Percentiles rank a stretch among this genome's conserved stretches.
Conservation (phyloP, 2,888 invertebrate species). For the Encarsia formosa region DNA sequence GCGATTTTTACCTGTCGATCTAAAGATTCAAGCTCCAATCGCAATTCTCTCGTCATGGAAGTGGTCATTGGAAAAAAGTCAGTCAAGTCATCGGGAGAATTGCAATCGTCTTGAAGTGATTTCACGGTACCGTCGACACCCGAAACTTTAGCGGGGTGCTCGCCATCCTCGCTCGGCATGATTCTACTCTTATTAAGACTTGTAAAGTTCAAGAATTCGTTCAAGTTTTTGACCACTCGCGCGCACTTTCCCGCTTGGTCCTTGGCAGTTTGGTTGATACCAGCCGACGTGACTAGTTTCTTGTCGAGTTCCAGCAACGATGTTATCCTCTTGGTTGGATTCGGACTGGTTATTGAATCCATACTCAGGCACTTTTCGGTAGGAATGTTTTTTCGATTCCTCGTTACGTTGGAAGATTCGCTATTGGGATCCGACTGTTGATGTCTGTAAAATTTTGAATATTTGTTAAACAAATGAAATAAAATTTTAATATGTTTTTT, state of each 20-base stretch:
- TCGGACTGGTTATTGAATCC: conserved; percentile 34
- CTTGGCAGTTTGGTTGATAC: conserved; percentile 28
- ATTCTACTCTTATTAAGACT: conserved; percentile 62
- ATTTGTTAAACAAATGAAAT: neutral
- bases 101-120: conserved; percentile 41
- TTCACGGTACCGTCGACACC: conserved; percentile 43
- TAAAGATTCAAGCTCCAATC: conserved; percentile 76
- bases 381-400: conserved; percentile 40
- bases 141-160: conserved; percentile 38
- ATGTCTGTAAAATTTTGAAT: neutral
- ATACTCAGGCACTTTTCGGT: conserved; percentile 44
- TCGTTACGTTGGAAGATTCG: conserved; percentile 28
- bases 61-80: conserved; percentile 82
- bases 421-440: conserved; percentile 9
- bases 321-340: conserved; percentile 35
- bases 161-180: conserved; percentile 46
- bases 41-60: conserved; percentile 78
- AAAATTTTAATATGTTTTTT: neutral
- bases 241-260: conserved; percentile 43
- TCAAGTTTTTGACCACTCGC: conserved; percentile 71
- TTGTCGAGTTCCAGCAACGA: conserved; percentile 34
- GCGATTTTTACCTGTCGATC: conserved; percentile 73
- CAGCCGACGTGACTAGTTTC: conserved; percentile 19
- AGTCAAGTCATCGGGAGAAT: conserved; percentile 74
- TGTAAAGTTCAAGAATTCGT: conserved; percentile 78